Evolutionary conservation across 2,888 invertebrate genomes (phyloP).

Genomic region (Ceratothoa steindachneri): DNA sequence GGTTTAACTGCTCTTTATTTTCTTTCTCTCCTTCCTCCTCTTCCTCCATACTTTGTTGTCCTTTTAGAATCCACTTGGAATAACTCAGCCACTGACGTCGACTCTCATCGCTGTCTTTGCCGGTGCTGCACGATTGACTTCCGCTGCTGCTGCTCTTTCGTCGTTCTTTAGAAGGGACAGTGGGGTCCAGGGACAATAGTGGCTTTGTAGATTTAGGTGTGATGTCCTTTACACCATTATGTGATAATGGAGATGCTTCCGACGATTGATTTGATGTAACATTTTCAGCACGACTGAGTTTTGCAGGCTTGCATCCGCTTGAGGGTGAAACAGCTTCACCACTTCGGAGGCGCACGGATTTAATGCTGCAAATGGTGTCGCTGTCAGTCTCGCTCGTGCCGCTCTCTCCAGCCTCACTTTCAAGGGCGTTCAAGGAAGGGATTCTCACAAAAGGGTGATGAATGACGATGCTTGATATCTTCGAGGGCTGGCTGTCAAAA

Average conservation of each 20-base stretch:
- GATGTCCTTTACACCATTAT: neutral
- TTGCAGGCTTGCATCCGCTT: conserved; percentile 36
- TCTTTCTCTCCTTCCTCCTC: neutral
- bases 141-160: conserved; percentile 4
- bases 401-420: neutral
- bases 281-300: conserved; percentile 26
- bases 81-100: conserved; percentile 22
- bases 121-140: conserved; percentile 11
- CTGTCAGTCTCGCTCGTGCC: conserved; percentile 24
- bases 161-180: neutral
- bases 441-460: neutral
- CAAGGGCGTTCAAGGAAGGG: neutral
- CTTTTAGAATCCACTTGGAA: conserved; percentile 35
- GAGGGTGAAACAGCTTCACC: conserved; percentile 36
- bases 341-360: conserved; percentile 24
- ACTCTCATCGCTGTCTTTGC: conserved; percentile 22
- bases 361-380: conserved; percentile 29
- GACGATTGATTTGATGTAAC: neutral
- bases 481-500: neutral
- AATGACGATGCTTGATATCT: neutral
- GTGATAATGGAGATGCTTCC: too few relatives aligned
- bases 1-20: neutral
- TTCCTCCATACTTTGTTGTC: conserved; percentile 8
- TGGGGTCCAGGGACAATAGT: neutral
- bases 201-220: neutral